Percentiles rank a stretch among this genome's conserved stretches.
Conservation (phyloP, 2,888 invertebrate genomes). For the Rhabditophanes sp. region DNA sequence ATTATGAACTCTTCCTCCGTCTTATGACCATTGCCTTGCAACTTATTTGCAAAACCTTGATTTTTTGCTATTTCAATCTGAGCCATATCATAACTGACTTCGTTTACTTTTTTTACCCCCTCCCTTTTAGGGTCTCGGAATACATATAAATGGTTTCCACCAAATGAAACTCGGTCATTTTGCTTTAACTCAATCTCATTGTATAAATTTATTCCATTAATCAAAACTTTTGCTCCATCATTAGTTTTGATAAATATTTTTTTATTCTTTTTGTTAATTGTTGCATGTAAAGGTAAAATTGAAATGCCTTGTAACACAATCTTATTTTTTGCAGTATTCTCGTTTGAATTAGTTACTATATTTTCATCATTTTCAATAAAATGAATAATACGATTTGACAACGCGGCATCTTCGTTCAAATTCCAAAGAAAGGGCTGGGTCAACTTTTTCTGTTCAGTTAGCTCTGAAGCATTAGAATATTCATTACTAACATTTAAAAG, state of each 20-base stretch:
- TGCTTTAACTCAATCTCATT: slow-evolving; percentile 47
- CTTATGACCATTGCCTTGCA: slow-evolving; percentile 8
- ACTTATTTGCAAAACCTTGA: slow-evolving; percentile 37
- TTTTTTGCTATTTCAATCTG: slow-evolving; percentile 51
- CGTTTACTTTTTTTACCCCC: slow-evolving; percentile 31
- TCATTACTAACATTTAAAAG: slow-evolving; percentile 19
- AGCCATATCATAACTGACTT: slow-evolving; percentile 49
- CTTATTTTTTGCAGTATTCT: slow-evolving; percentile 19
- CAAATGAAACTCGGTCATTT: slow-evolving; percentile 51
- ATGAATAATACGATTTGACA: slow-evolving; percentile 50
- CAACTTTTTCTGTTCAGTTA: too few species aligned
- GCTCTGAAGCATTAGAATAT: too few species aligned
- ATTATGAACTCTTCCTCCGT: slow-evolving; percentile 38
- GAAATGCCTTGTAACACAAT: slow-evolving; percentile 50
- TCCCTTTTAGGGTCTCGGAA: slow-evolving; percentile 48
- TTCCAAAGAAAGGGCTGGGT: slow-evolving; percentile 50
- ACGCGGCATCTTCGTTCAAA: slow-evolving; percentile 51
- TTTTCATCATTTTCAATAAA: slow-evolving; percentile 48
- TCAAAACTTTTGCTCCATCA: slow-evolving; percentile 46
- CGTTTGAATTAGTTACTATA: slow-evolving; percentile 1
- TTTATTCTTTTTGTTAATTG: slow-evolving; percentile 43
- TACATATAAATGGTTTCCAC: slow-evolving; percentile 51
- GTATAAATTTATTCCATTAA: slow-evolving; percentile 49
- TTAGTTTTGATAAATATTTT: slow-evolving; percentile 39
- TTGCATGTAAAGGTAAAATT: slow-evolving; percentile 49